A percentile compares a stretch with the other conserved stretches of the same genome.
Evolutionary conservation across 2,113 vertebrate species (phyloP).

Genomic region (Odobenus rosmarus): DNA sequence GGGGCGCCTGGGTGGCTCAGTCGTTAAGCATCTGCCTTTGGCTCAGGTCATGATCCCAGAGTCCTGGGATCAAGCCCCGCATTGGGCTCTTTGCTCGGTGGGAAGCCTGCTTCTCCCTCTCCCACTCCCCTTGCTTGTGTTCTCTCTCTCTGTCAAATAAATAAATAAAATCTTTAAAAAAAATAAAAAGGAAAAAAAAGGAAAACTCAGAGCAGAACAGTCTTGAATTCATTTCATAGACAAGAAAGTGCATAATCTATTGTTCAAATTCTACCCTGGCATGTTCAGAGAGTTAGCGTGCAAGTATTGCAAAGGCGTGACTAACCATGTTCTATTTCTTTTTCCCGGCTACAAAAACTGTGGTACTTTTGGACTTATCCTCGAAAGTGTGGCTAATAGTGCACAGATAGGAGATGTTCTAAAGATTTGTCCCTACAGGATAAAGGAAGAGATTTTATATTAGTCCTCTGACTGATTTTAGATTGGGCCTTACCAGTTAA

Average conservation of each 20-base stretch:
- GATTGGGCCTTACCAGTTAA: not conserved
- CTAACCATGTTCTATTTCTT: not conserved
- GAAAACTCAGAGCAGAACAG: not conserved
- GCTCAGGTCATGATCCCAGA: no score
- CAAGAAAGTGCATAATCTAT: not conserved
- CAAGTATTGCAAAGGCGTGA: not conserved
- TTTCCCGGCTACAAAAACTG: not conserved
- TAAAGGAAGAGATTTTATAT: not conserved
- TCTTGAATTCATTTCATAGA: not conserved
- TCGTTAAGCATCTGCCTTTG: no score
- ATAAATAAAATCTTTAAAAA: no score
- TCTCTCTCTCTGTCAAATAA: no score
- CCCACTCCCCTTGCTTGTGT: no score
- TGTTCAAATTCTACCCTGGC: not conserved
- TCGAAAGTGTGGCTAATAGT: not conserved
- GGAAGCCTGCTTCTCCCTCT: no score
- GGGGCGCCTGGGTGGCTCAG: no score
- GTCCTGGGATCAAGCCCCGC: no score
- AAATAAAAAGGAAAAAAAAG: not conserved
- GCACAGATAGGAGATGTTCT: fast-evolving
- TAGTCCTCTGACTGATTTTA: not conserved
- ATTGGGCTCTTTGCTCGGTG: no score
- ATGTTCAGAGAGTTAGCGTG: not conserved
- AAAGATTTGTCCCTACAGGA: fast-evolving
- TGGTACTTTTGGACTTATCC: not conserved